These are phyloP conservation scores for Pseudococcus jackbeardsleyi DNA, from an alignment of 2,888 invertebrate species.

Conservation along the genomic window DNA sequence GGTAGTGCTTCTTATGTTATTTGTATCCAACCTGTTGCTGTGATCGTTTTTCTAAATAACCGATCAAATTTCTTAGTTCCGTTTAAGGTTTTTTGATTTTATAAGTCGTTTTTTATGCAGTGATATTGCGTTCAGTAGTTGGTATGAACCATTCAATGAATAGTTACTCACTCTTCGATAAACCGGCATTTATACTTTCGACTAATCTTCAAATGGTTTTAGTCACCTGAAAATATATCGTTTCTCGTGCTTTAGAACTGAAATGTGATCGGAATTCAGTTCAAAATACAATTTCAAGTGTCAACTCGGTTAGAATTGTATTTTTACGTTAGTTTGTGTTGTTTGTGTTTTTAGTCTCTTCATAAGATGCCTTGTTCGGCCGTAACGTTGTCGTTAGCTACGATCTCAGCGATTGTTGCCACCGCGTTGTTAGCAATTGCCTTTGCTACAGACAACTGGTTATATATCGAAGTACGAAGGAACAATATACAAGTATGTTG, in stretches of 20 bases:
- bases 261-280: constrained; percentile 3
- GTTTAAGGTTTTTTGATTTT: neutral
- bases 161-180: neutral
- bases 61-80: neutral
- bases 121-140: constrained; percentile 8
- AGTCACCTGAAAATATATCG: neutral
- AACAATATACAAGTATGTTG: constrained; percentile 85
- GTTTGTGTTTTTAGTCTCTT: neutral
- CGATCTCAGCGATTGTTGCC: constrained; percentile 95
- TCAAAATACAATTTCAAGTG: neutral
- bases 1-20: neutral
- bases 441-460: constrained; percentile 97
- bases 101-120: neutral
- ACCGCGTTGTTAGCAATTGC: constrained; percentile 93
- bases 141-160: constrained; percentile 44
- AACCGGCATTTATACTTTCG: neutral
- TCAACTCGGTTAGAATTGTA: neutral
- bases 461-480: constrained; percentile 92
- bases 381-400: constrained; percentile 93
- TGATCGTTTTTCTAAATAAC: neutral
- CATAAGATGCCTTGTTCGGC: constrained; percentile 91
- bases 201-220: neutral
- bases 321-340: neutral
- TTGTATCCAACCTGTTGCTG: constrained; percentile 5
- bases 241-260: neutral